phyloP scores from a whole-genome alignment of 2,888 invertebrate genomes.

The Drosophila basisetae region DNA sequence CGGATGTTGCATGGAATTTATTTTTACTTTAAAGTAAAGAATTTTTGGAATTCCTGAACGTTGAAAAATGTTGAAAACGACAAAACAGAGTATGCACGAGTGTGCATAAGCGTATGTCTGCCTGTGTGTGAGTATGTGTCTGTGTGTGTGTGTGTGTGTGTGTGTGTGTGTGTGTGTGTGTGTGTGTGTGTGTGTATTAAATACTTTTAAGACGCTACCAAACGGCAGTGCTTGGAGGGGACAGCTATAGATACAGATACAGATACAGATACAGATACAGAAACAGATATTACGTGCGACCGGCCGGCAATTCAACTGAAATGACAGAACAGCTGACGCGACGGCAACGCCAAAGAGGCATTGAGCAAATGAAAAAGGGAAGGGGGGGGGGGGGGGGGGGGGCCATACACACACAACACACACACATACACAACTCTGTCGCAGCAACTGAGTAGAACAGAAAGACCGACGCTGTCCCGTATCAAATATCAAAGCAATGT shows the following conservation, averaged over 20 bases:
- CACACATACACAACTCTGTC: not conserved
- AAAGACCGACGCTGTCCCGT: conserved; percentile 36
- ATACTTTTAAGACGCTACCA: conserved; percentile 61
- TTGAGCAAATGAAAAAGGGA: not conserved
- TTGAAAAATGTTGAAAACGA: conserved; percentile 79
- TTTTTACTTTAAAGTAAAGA: conserved; percentile 80
- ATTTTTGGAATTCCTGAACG: conserved; percentile 78
- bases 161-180: conserved; percentile 9
- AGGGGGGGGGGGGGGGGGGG: not conserved
- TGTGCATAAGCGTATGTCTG: conserved; percentile 35
- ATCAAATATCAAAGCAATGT: conserved; percentile 63
- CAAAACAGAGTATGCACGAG: conserved; percentile 68
- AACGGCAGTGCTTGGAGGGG: conserved; percentile 45
- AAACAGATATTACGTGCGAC: conserved; percentile 37
- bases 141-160: conserved; percentile 5
- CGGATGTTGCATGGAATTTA: conserved; percentile 80
- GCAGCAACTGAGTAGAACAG: conserved; percentile 4
- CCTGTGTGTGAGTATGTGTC: conserved; percentile 20
- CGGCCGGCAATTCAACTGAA: conserved; percentile 62
- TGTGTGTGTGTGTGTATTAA: conserved; percentile 42
- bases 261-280: conserved; percentile 17
- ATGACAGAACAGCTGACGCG: conserved; percentile 66
- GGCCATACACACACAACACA: not conserved
- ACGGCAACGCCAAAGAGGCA: conserved; percentile 15
- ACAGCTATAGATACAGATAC: conserved; percentile 9